phyloP scores from a whole-genome alignment of 2,888 invertebrate genomes.

The Folsomia manolachei region DNA sequence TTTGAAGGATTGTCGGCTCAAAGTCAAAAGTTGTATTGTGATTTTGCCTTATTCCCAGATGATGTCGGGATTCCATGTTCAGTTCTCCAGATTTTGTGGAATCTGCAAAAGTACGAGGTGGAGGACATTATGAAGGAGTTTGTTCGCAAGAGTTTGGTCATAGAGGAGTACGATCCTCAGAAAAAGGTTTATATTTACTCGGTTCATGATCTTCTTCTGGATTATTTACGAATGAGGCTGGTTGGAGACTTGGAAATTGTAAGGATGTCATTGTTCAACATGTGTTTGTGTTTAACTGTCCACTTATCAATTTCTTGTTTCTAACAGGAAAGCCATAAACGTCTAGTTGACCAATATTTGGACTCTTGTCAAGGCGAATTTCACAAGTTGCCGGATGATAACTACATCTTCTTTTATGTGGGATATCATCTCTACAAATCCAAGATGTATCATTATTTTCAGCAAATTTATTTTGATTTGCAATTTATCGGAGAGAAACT shows the following conservation, averaged over 20 bases:
- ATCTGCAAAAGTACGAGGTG: conserved; percentile 56
- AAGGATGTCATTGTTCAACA: neutral
- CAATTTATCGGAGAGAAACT: conserved; percentile 70
- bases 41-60: conserved; percentile 66
- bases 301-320: conserved; percentile 22
- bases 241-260: conserved; percentile 17
- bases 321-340: conserved; percentile 59
- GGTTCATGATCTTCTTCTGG: conserved; percentile 67
- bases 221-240: conserved; percentile 59
- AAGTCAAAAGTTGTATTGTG: conserved; percentile 59
- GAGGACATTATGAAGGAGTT: conserved; percentile 65
- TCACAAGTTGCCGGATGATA: conserved; percentile 65
- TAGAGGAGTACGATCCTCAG: conserved; percentile 63
- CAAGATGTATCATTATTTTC: conserved; percentile 57
- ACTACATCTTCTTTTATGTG: conserved; percentile 70
- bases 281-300: neutral
- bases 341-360: conserved; percentile 62
- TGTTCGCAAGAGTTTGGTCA: conserved; percentile 66
- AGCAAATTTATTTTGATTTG: conserved; percentile 64
- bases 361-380: conserved; percentile 58
- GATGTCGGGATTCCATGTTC: conserved; percentile 66
- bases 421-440: conserved; percentile 68
- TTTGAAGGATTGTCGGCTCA: conserved; percentile 59
- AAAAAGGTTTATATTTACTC: conserved; percentile 66
- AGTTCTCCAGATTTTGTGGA: conserved; percentile 61